Conservation (phyloP, 2,888 invertebrate species). For the Hofmannophila pseudospretella region DNA sequence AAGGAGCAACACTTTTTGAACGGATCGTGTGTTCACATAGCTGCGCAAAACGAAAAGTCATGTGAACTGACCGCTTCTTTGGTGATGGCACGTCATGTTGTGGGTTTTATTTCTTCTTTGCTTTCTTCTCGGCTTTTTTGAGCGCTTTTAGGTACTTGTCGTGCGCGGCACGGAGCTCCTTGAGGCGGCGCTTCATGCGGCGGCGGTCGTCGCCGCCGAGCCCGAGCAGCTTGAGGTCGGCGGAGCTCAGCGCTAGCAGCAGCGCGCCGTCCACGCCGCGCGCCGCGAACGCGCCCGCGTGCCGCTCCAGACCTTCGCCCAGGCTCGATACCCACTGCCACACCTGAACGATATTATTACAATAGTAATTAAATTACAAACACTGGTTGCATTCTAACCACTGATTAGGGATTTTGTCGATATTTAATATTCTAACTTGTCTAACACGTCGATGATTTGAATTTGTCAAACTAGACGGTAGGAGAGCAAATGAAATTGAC, state of each 20-base stretch:
- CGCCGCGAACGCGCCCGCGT: conserved; percentile 91
- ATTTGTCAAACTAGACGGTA: too few species aligned
- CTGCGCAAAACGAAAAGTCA: conserved; percentile 18
- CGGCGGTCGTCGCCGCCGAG: conserved; percentile 89
- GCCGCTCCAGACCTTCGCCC: conserved; percentile 92
- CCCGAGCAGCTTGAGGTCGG: conserved; percentile 92
- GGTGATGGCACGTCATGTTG: conserved; percentile 25
- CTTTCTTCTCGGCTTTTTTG: conserved; percentile 91
- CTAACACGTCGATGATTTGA: too few species aligned
- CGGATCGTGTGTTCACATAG: conserved; percentile 3
- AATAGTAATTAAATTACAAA: too few species aligned
- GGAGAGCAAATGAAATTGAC: too few species aligned
- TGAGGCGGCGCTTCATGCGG: conserved; percentile 88
- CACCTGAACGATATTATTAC: conserved; percentile 82
- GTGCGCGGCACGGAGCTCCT: conserved; percentile 87
- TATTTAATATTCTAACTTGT: background rate
- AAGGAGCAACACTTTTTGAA: too few species aligned
- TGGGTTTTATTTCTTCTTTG: conserved; percentile 81
- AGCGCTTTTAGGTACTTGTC: conserved; percentile 93
- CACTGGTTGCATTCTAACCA: background rate
- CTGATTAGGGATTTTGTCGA: background rate
- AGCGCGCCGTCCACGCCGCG: conserved; percentile 93
- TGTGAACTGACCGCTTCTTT: conserved; percentile 41
- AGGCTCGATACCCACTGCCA: conserved; percentile 93
- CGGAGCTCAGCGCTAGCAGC: conserved; percentile 91